Conservation (phyloP, 2,888 invertebrate species). For the Apeira syringaria region DNA sequence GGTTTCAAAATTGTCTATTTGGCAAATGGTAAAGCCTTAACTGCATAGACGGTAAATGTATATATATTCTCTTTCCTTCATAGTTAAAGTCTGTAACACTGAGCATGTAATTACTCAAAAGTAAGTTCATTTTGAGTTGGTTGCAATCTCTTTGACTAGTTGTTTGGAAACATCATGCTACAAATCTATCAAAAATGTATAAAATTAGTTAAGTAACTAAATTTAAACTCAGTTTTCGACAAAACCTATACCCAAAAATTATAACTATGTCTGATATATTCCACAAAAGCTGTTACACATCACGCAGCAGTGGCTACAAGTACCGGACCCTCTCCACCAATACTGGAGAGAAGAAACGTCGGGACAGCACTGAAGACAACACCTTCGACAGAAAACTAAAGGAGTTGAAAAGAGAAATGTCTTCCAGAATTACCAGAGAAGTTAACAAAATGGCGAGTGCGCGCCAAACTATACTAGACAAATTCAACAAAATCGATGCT, state of each 20-base stretch:
- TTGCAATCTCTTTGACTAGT: too few species aligned
- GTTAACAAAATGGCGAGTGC: conserved; percentile 43
- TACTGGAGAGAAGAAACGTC: conserved; percentile 51
- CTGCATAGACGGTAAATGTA: too few species aligned
- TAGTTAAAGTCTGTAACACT: too few species aligned
- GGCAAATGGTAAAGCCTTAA: too few species aligned
- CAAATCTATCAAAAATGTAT: not conserved
- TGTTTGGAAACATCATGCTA: too few species aligned
- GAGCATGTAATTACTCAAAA: too few species aligned
- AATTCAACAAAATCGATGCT: conserved; percentile 51
- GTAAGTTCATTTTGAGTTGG: too few species aligned
- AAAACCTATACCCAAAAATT: too few species aligned
- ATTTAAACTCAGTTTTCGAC: not conserved
- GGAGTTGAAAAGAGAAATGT: conserved; percentile 57
- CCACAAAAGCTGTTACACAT: conserved; percentile 64
- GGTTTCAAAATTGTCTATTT: too few species aligned
- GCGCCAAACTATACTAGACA: conserved; percentile 48
- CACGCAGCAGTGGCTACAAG: conserved; percentile 65
- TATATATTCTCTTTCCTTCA: too few species aligned
- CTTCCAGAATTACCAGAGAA: conserved; percentile 49
- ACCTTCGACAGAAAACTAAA: conserved; percentile 55
- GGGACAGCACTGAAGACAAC: conserved; percentile 43
- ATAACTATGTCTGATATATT: conserved; percentile 56
- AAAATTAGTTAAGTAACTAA: conserved; percentile 3
- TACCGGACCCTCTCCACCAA: conserved; percentile 69